Evolutionary conservation across 2,113 vertebrate species (phyloP).

Genomic region (Syngnathus typhle): DNA sequence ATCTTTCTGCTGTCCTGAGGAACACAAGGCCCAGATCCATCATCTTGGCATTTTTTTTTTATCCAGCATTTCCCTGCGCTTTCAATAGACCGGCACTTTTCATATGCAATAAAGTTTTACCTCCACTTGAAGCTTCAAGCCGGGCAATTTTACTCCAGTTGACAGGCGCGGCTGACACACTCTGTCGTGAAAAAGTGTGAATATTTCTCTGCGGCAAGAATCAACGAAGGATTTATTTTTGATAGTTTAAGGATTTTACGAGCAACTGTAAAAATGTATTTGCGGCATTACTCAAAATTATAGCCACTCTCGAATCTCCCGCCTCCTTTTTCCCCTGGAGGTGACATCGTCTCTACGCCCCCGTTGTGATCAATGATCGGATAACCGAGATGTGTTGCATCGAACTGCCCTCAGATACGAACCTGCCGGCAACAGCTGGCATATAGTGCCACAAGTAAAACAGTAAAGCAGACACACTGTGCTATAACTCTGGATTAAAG

Average conservation of each 20-base stretch:
- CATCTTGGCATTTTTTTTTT: slow-evolving; percentile 12
- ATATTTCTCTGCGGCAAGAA: slow-evolving; percentile 1
- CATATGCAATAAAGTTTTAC: slow-evolving; percentile 33
- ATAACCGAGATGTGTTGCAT: slow-evolving; percentile 30
- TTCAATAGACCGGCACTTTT: slow-evolving; percentile 35
- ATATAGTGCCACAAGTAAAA: slow-evolving; percentile 55
- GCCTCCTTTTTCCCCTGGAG: not conserved
- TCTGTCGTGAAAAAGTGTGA: slow-evolving; percentile 1
- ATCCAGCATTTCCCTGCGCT: slow-evolving; percentile 31
- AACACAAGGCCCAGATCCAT: slow-evolving; percentile 20
- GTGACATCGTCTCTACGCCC: slow-evolving; percentile 10
- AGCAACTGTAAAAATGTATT: slow-evolving; percentile 6
- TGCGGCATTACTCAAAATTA: slow-evolving; percentile 19
- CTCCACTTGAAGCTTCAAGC: slow-evolving; percentile 14
- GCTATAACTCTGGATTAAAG: slow-evolving; percentile 66
- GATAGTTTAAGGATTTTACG: slow-evolving; percentile 13
- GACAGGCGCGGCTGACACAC: not conserved
- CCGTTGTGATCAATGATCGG: slow-evolving; percentile 26
- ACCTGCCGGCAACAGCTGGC: slow-evolving; percentile 58
- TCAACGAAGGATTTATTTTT: slow-evolving; percentile 8
- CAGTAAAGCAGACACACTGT: slow-evolving; percentile 55
- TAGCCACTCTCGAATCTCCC: not conserved
- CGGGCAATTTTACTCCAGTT: slow-evolving; percentile 11
- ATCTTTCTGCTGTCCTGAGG: slow-evolving; percentile 16
- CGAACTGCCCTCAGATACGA: slow-evolving; percentile 40